A percentile compares a stretch with the other conserved stretches of the same genome.
Evolutionary conservation across 2,888 invertebrate genomes (phyloP).

Genomic region (Mythimna ferrago): DNA sequence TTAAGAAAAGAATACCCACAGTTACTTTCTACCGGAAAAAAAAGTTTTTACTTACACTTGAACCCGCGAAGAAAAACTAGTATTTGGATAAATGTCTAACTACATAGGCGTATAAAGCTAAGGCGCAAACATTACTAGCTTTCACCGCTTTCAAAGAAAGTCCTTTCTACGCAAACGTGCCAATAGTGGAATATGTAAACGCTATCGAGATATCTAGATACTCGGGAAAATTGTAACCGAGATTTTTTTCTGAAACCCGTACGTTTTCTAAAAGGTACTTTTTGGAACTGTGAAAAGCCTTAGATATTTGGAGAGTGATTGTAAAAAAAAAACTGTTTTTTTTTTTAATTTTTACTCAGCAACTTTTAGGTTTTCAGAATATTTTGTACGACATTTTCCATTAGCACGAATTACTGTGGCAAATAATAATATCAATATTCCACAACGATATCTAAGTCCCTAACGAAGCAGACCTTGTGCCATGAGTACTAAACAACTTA

Average conservation of each 20-base stretch:
- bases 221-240: neutral
- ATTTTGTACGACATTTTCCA: no score
- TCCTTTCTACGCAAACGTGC: constrained; percentile 43
- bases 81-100: constrained; percentile 6
- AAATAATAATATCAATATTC: no score
- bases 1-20: no score
- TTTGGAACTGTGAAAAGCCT: neutral
- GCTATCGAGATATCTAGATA: constrained; percentile 41
- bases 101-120: constrained; percentile 20
- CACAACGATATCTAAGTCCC: no score
- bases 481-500: no score
- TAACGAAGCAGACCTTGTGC: no score
- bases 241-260: neutral
- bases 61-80: neutral
- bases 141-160: constrained; percentile 52
- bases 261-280: neutral
- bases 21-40: neutral
- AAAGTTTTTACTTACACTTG: neutral
- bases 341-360: neutral
- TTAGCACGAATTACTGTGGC: no score
- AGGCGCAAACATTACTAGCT: constrained; percentile 25
- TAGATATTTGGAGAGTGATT: neutral
- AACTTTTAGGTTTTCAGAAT: neutral
- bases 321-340: neutral
- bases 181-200: constrained; percentile 51